Evolutionary conservation across 2,888 invertebrate genomes (phyloP), one percentile per base, ranked within the genome.

Genomic region (Psylliodes chrysocephalus): DNA sequence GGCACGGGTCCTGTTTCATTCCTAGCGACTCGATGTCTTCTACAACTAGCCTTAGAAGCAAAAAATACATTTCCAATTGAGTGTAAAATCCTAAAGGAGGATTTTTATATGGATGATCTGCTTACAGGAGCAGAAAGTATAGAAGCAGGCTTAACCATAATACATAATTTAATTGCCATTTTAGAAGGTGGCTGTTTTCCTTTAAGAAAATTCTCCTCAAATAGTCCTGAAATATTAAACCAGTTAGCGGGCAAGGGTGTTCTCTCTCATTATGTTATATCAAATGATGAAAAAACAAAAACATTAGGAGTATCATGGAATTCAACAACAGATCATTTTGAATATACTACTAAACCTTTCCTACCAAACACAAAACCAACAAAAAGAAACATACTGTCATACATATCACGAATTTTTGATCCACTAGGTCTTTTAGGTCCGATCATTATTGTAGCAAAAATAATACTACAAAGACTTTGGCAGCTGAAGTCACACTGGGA

Each of bases 11-110:
- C 46, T 4, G 59, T 59, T 38, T 28, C 54, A 0, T 67, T 28
- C 51, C 18, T 64, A 19, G 64, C 67, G 17, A 62, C 44, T 10
- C 40, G 55, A n/a, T 30, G 56, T 51, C 47, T 69, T 22, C 56
- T 64, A 35, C 64, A 65, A 56, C 38, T 65, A 40, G 62, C 60
- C 1, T 4, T 22, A 15, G 61, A 63, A 3, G 6, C 10, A 2
- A 6, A 33, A n/a, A n/a, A n/a, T n/a, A n/a, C n/a, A n/a, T 25
- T 25, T 33, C 33, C 33, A 2, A 2, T 33, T 10, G 42, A 15
- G n/a, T 14, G 42, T 14, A 7, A 7, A 1, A 18, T 42, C 14
- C 7, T 15, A 2, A 2, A 5, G 2, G 1, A 42, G 2, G 4
- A 18, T 7, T 42, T 42, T 42, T 42, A 42, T n/a, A 12, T 42